phyloP scores from a whole-genome alignment of 2,113 vertebrate genomes.

The Syrrhaptes paradoxus region DNA sequence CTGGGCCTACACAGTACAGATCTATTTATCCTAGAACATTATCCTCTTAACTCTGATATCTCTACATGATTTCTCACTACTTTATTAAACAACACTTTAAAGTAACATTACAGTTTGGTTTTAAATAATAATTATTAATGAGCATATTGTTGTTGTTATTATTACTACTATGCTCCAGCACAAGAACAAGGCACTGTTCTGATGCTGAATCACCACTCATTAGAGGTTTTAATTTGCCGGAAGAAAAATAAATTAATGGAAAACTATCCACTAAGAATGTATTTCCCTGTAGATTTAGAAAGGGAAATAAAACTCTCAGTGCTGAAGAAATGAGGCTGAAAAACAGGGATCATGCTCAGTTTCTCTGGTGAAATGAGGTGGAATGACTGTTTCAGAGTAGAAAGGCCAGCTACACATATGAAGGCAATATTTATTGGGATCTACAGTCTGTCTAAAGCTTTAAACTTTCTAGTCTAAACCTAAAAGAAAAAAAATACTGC shows the following conservation, averaged over 20 bases:
- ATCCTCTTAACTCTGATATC: neutral
- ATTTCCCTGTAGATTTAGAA: slow-evolving; percentile 1
- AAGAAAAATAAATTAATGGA: neutral
- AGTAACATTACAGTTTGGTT: slow-evolving; percentile 38
- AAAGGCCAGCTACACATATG: neutral
- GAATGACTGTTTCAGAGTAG: slow-evolving; percentile 10
- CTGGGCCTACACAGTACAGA: neutral
- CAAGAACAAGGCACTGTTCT: neutral
- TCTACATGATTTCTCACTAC: slow-evolving; percentile 40
- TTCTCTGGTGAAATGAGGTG: slow-evolving; percentile 7
- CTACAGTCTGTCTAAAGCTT: neutral
- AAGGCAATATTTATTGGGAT: neutral
- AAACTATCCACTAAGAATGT: neutral
- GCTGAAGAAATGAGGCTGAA: slow-evolving; percentile 37
- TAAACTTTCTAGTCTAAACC: neutral
- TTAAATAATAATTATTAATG: neutral
- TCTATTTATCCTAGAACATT: neutral
- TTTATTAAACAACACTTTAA: neutral
- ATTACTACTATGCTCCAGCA: neutral
- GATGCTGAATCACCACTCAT: neutral
- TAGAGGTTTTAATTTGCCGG: neutral
- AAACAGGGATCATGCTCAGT: slow-evolving; percentile 18
- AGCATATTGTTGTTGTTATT: no score
- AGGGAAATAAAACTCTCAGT: neutral
- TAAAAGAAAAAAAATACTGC: neutral